Base-by-base conservation (phyloP, 2,797 vertebrate species). In the Pseudochromis fuscus region DNA sequence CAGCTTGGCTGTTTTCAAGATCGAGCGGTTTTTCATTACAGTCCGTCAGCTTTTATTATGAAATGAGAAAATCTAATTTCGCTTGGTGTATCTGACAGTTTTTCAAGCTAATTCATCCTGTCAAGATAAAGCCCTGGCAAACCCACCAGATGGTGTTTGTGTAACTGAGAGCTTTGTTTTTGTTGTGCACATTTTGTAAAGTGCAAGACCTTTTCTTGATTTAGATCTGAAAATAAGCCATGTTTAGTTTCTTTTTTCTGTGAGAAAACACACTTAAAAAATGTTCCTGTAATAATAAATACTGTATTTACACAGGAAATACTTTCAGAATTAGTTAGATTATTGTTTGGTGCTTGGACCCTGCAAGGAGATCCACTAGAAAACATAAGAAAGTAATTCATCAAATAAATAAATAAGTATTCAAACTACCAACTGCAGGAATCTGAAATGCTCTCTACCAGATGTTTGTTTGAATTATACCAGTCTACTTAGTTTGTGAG, bases 131-230 rank as follows among this genome's bases (percentile, higher is more conserved):
- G 77, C 79, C 61, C 67, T 25, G 57, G 86, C 82, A 91, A 91
- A 89, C 78, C 72, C 66, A 87, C 64, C 94, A 94, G 92, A 93
- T 94, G 94, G 91, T 92, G 91, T 93, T 93, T 92, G 85, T 88
- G 86, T 85, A 88, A 91, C 72, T 71, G 65, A 77, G 82, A 80
- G 75, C 82, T 91, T 90, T 85, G 79, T 89, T 89, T 85, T 67
- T 46, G 15, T 51, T 71, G 53, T 77, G 57, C 74, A 67, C 61
- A 35, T 75, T 74, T 77, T 44, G 37, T 59, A 74, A 74, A 87
- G 84, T 69, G 63, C 62, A 77, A 74, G 80, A 79, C 68, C 71
- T 33, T 10, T n/a, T 55, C 38, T 38, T 71, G 67, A 72, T 87
- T 78, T 49, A 56, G 25, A 68, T 85, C 65, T 66, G 61, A 83